Evolutionary conservation across 2,797 vertebrate species (phyloP).

Genomic region (Rhynchonycteris naso): DNA sequence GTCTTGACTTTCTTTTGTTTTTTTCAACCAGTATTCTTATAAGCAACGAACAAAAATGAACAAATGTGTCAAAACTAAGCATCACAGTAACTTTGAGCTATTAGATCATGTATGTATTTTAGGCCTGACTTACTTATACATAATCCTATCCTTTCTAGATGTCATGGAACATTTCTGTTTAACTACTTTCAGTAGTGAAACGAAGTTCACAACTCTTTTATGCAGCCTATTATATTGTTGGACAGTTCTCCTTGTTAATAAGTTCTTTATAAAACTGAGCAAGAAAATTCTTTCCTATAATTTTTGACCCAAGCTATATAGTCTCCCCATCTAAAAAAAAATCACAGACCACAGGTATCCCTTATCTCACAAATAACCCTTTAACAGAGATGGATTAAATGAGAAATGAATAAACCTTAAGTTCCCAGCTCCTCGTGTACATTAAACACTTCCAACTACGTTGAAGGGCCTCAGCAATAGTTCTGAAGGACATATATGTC

Average conservation of each 20-base stretch:
- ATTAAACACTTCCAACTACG: not conserved
- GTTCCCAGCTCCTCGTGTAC: not conserved
- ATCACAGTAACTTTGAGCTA: not conserved
- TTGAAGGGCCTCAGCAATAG: not conserved
- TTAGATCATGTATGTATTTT: not conserved
- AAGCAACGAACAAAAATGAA: not conserved
- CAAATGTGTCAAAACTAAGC: not conserved
- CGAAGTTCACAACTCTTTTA: not conserved
- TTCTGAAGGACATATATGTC: not conserved
- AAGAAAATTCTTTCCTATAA: not conserved
- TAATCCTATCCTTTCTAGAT: not conserved
- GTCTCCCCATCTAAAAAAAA: not conserved
- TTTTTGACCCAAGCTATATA: not conserved
- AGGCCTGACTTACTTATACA: not conserved
- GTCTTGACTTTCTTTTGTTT: not conserved
- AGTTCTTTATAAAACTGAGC: not conserved
- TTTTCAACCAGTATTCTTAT: not conserved
- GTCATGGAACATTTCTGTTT: not conserved
- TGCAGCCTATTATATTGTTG: not conserved
- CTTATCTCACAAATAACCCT: not conserved
- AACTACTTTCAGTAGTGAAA: not conserved
- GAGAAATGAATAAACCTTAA: not conserved
- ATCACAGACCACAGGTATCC: not conserved
- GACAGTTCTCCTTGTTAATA: not conserved
- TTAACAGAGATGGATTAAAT: not conserved